A percentile compares a stretch with the other conserved stretches of the same genome.
These are phyloP conservation scores for Tortricodes alternella DNA, from an alignment of 2,888 invertebrate species.

Conservation along the genomic window DNA sequence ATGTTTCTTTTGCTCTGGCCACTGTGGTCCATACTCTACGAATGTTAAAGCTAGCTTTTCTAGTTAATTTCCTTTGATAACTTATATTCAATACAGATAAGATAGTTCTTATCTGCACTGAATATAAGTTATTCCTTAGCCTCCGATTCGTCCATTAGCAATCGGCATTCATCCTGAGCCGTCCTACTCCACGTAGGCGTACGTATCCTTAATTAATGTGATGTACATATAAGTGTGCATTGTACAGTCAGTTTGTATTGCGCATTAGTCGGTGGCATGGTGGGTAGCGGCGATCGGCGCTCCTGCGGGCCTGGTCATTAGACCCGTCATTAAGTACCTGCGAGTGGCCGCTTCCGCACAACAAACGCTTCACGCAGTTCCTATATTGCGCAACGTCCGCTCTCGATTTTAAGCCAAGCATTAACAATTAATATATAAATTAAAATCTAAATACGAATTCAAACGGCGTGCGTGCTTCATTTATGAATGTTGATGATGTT, in stretches of 20 bases:
- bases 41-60: background rate
- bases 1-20: constrained; percentile 16
- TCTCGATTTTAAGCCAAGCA: constrained; percentile 45
- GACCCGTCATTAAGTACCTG: constrained; percentile 52
- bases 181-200: background rate
- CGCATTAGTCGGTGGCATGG: too few relatives aligned
- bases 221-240: constrained; percentile 7
- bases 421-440: constrained; percentile 36
- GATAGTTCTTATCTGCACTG: background rate
- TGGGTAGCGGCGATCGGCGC: constrained; percentile 47
- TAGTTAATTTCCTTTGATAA: background rate
- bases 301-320: constrained; percentile 53
- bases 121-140: background rate
- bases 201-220: constrained; percentile 22
- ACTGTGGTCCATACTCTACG: background rate
- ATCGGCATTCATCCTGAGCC: constrained; percentile 8
- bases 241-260: constrained; percentile 44
- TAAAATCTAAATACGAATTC: constrained; percentile 27
- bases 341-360: constrained; percentile 59
- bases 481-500: too few relatives aligned
- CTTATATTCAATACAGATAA: background rate
- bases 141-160: constrained; percentile 10
- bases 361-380: constrained; percentile 58
- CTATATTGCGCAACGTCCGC: constrained; percentile 69
- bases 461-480: background rate